These are phyloP conservation scores for Rhagoletis zephyria DNA, from an alignment of 1,140 invertebrate genomes.

Conservation along the genomic window DNA sequence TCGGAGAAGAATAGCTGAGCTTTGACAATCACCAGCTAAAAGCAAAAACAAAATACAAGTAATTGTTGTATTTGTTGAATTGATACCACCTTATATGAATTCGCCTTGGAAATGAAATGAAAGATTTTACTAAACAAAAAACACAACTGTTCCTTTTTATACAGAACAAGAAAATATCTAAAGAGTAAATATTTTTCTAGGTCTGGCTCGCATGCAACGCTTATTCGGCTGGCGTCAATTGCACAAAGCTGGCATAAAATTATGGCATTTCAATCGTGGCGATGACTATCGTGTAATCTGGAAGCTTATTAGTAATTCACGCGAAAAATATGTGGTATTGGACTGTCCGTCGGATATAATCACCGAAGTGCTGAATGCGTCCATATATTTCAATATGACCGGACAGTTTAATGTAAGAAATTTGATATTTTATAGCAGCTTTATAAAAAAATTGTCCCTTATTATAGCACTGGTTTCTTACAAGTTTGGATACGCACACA, in stretches of 20 bases:
- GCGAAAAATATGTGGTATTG: slow-evolving; percentile 81
- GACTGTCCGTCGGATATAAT: slow-evolving; percentile 80
- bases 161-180: background rate
- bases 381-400: slow-evolving; percentile 67
- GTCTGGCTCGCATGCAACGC: slow-evolving; percentile 65
- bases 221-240: slow-evolving; percentile 65
- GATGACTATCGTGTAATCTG: slow-evolving; percentile 76
- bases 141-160: no score
- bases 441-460: slow-evolving; percentile 9
- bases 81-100: no score
- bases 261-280: slow-evolving; percentile 76
- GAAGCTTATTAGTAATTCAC: slow-evolving; percentile 79
- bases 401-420: slow-evolving; percentile 67
- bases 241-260: slow-evolving; percentile 72
- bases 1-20: no score
- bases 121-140: no score
- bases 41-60: no score
- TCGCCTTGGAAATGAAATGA: no score
- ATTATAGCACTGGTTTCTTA: slow-evolving; percentile 64
- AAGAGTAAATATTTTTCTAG: slow-evolving; percentile 55
- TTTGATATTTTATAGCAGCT: background rate
- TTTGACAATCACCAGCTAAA: no score
- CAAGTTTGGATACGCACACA: slow-evolving; percentile 65
- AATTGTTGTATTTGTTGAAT: no score
- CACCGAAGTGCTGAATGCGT: slow-evolving; percentile 73